Conservation (phyloP, 1,140 invertebrate species). For the Ooceraea biroi region DNA sequence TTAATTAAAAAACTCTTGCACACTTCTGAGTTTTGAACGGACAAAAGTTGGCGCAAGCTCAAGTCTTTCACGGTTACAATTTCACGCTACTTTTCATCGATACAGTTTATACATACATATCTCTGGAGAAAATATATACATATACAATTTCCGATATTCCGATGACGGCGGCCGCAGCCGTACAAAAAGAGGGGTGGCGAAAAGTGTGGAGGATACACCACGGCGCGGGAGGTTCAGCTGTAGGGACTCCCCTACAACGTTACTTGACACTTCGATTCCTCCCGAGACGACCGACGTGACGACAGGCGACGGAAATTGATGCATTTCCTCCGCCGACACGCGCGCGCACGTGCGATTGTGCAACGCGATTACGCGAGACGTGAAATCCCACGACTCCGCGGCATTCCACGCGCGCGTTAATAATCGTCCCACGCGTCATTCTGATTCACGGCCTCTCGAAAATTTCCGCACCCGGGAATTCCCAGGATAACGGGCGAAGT, state of each 20-base stretch:
- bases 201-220: conserved; percentile 42
- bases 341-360: too few species aligned
- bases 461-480: background rate
- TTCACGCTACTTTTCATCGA: background rate
- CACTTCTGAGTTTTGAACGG: too few species aligned
- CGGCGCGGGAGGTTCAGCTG: conserved; percentile 15
- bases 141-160: background rate
- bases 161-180: conserved; percentile 6
- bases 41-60: too few species aligned
- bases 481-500: conserved; percentile 3
- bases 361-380: conserved; percentile 24
- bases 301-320: conserved; percentile 49
- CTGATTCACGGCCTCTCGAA: background rate
- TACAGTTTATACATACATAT: background rate
- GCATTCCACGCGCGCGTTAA: conserved; percentile 9
- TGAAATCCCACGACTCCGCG: conserved; percentile 32
- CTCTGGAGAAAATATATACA: background rate
- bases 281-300: conserved; percentile 31
- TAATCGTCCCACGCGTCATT: background rate
- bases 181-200: conserved; percentile 45
- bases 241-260: conserved; percentile 58
- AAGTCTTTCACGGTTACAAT: background rate
- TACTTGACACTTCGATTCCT: conserved; percentile 47
- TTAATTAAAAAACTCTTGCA: too few species aligned
- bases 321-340: conserved; percentile 44